phyloP scores from a whole-genome alignment of 2,113 vertebrate species.

The Nothocercus julius region DNA sequence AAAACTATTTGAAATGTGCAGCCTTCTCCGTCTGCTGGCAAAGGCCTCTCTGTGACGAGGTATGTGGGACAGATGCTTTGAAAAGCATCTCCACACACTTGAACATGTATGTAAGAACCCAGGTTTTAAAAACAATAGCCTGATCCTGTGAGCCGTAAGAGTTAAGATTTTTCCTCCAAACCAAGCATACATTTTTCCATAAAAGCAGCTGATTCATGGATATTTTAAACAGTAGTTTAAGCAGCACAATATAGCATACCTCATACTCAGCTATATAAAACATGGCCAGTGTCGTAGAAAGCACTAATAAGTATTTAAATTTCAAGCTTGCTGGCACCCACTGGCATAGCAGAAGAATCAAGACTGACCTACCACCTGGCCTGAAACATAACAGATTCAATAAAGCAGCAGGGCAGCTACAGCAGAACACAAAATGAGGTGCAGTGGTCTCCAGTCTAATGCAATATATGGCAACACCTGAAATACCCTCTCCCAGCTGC shows the following conservation, averaged over 20 bases:
- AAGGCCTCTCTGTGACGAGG: not conserved
- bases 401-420: not conserved
- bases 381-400: slow-evolving; percentile 11
- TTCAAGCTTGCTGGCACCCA: slow-evolving; percentile 16
- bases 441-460: not conserved
- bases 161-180: slow-evolving; percentile 3
- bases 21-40: not conserved
- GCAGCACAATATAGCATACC: slow-evolving; percentile 4
- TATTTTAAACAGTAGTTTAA: slow-evolving; percentile 44
- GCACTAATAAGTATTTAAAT: slow-evolving; percentile 6
- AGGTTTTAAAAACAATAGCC: not conserved
- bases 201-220: slow-evolving; percentile 17
- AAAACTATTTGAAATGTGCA: not conserved
- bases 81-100: not conserved
- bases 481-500: not conserved
- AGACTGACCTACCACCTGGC: slow-evolving; percentile 21
- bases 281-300: not conserved
- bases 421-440: not conserved
- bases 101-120: not conserved
- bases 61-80: not conserved
- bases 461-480: not conserved
- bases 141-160: not conserved
- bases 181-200: slow-evolving; percentile 9
- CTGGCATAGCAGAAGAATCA: slow-evolving; percentile 2
- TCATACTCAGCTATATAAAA: slow-evolving; percentile 31